Percentiles rank a stretch among this genome's conserved stretches.
Conservation (phyloP, 2,113 vertebrate genomes). For the Trogon melanurus region DNA sequence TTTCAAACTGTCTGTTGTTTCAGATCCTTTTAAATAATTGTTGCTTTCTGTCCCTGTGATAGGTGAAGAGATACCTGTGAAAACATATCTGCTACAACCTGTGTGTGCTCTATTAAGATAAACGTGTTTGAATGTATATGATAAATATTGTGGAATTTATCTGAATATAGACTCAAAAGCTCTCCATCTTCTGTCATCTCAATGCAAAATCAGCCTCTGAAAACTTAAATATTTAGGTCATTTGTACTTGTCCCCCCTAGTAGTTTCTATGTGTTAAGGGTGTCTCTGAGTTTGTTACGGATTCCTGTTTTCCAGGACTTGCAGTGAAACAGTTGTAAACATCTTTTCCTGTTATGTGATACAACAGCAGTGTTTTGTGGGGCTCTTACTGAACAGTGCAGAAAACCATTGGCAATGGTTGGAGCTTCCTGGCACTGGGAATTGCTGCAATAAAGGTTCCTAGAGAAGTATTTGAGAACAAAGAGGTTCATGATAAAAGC, state of each 20-base stretch:
- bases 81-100: not conserved
- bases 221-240: not conserved
- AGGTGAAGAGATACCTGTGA: not conserved
- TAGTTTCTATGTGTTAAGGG: not conserved
- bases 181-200: not conserved
- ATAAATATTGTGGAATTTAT: not conserved
- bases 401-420: not conserved
- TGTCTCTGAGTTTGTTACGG: not conserved
- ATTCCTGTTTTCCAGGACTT: not conserved
- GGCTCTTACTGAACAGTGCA: not conserved
- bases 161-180: not conserved
- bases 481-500: not conserved
- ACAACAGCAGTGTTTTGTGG: not conserved
- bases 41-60: not conserved
- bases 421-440: not conserved
- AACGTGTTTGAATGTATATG: not conserved
- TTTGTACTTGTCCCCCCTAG: not conserved
- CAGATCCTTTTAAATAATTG: not conserved
- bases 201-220: not conserved
- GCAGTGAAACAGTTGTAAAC: not conserved
- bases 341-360: not conserved
- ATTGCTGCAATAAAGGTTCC: not conserved
- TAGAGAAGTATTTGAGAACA: not conserved
- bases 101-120: constrained; percentile 10
- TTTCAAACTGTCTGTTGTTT: not conserved